A percentile compares a stretch with the other conserved stretches of the same genome.
These are phyloP conservation scores for Perognathus longimembris DNA, from an alignment of 2,113 vertebrate genomes.

Conservation along the genomic window DNA sequence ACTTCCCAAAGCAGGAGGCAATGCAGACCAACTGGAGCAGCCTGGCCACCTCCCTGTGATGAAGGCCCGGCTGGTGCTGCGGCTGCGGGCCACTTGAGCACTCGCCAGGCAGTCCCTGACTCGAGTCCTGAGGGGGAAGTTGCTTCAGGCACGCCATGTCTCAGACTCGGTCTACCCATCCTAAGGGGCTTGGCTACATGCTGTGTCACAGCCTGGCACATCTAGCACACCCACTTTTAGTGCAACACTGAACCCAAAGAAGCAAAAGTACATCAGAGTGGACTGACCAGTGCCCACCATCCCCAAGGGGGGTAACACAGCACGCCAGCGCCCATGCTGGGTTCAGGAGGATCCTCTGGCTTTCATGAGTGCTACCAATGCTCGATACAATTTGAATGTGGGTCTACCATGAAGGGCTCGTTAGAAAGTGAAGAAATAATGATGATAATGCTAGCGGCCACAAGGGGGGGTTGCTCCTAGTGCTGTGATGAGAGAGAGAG, in stretches of 20 bases:
- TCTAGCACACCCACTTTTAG: background rate
- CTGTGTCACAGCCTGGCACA: background rate
- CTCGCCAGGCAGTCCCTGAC: no score
- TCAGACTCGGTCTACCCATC: no score
- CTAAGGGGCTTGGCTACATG: background rate
- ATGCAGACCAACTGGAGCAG: no score
- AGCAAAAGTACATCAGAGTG: fast-evolving
- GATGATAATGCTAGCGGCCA: no score
- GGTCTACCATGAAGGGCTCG: background rate
- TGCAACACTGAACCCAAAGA: background rate
- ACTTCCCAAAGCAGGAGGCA: background rate
- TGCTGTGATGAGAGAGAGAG: no score
- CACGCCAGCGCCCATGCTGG: background rate
- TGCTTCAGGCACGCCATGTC: no score
- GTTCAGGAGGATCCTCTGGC: background rate
- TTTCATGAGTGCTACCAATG: background rate
- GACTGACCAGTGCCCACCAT: background rate
- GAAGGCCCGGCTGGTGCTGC: no score
- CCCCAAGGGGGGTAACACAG: background rate
- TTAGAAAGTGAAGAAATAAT: background rate
- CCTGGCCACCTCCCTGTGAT: no score
- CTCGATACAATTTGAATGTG: background rate
- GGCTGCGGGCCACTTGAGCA: no score
- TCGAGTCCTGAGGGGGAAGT: no score
- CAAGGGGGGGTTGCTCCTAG: no score